phyloP scores from a whole-genome alignment of 2,888 invertebrate species.

The Acrobasis repandana region DNA sequence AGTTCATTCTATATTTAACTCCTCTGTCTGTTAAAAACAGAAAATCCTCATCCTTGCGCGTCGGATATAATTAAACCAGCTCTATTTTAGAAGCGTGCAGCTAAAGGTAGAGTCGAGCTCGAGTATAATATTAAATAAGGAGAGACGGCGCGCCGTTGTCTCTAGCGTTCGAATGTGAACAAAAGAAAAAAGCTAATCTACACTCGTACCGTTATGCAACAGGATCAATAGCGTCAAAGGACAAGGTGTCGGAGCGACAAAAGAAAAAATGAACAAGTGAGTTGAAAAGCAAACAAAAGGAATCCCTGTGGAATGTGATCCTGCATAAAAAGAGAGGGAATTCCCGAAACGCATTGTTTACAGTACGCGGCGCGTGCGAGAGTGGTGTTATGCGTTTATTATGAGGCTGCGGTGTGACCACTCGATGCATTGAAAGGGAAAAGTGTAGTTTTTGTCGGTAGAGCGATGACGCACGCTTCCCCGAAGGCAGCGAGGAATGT shows the following conservation, averaged over 20 bases:
- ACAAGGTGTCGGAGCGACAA: conserved; percentile 55
- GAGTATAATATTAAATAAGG: conserved; percentile 3
- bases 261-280: conserved; percentile 61
- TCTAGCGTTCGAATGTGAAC: conserved; percentile 1
- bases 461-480: conserved; percentile 69
- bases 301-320: conserved; percentile 79
- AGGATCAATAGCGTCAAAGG: conserved; percentile 57
- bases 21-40: neutral
- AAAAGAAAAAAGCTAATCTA: conserved; percentile 43
- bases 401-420: conserved; percentile 50
- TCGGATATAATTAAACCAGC: neutral
- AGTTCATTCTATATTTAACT: neutral
- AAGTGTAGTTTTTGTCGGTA: conserved; percentile 72
- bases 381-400: conserved; percentile 67
- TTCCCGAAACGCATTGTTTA: conserved; percentile 81
- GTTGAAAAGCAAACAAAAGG: conserved; percentile 78
- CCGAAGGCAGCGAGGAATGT: conserved; percentile 64
- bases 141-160: conserved; percentile 23
- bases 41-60: neutral
- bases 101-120: neutral
- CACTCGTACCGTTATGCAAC: conserved; percentile 58
- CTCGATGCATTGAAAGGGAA: conserved; percentile 78
- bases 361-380: conserved; percentile 57
- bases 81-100: neutral
- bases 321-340: conserved; percentile 76